Conservation (phyloP, 2,113 vertebrate species). For the Burhinus bistriatus region DNA sequence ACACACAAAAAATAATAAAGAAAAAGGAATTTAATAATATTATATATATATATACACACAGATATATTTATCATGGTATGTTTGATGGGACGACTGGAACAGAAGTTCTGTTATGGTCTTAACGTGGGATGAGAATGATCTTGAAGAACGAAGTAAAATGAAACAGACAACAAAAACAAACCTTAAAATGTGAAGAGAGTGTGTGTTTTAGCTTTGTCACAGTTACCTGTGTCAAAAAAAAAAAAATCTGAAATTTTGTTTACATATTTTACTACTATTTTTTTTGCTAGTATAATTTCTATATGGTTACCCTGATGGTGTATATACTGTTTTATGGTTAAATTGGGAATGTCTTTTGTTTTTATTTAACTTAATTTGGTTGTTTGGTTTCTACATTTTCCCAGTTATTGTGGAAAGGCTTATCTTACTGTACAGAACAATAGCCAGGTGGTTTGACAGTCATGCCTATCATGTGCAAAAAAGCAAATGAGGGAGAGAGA, state of each 20-base stretch:
- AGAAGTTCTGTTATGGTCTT: slow-evolving; percentile 84
- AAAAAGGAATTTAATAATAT: slow-evolving; percentile 78
- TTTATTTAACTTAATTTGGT: slow-evolving; percentile 70
- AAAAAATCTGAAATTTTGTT: slow-evolving; percentile 83
- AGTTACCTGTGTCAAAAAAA: slow-evolving; percentile 90
- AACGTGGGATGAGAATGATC: slow-evolving; percentile 76
- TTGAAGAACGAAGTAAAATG: slow-evolving; percentile 83
- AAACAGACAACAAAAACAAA: slow-evolving; percentile 75
- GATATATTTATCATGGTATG: slow-evolving; percentile 84
- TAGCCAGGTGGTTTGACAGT: slow-evolving; percentile 67
- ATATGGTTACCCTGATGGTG: slow-evolving; percentile 76
- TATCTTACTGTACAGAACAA: slow-evolving; percentile 83
- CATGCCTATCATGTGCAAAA: slow-evolving; percentile 57
- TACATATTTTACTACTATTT: slow-evolving; percentile 93
- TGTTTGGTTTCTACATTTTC: slow-evolving; percentile 76
- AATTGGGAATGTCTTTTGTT: slow-evolving; percentile 65
- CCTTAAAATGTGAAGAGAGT: slow-evolving; percentile 85
- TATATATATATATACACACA: slow-evolving; percentile 81
- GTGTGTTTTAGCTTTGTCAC: slow-evolving; percentile 93
- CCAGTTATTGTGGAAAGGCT: slow-evolving; percentile 68
- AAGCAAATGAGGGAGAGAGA: slow-evolving; percentile 24
- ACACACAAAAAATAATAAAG: slow-evolving; percentile 74
- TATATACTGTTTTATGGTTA: slow-evolving; percentile 80
- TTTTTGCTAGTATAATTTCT: slow-evolving; percentile 88
- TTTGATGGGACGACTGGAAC: slow-evolving; percentile 82